Base-by-base conservation (phyloP, 2,797 vertebrate genomes). In the Zalophus californianus region DNA sequence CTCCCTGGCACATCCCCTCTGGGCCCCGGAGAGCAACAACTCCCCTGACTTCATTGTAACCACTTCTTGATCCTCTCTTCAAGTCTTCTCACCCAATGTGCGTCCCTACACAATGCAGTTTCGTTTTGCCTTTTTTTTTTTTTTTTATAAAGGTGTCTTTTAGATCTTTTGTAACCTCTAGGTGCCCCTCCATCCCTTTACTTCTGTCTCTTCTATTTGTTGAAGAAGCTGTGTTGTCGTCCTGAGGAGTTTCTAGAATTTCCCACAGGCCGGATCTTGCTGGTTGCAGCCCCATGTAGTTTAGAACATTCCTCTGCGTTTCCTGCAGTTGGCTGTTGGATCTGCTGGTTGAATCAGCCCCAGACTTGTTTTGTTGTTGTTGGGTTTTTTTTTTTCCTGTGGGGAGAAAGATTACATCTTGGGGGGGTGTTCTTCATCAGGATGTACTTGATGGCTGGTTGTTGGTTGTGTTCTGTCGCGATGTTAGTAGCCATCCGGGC, bases 171-270 rank as follows among this genome's bases (percentile, higher is more conserved):
- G 90, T 68, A 50, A 72, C 41, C 52, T 88, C 25, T 29, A 29
- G 8, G 0, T 90, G 9, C 85, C 18, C 16, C 38, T 90, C 20
- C 3, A 14, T 54, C 41, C 92, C 48, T 84, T 78, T 41, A 62
- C 68, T 84, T 86, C 14, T 20, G 58, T 86, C 0, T 78, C 56
- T 86, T 94, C 60, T 86, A 25, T 91, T 91, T 20, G 52, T 90
- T 90, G 27, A 87, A 56, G 68, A 84, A 92, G 29, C 32, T 62
- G 27, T 8, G 38, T 93, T 35, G 9, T 91, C 48, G 35, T 64
- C 56, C 79, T 29, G 18, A 75, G 79, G 23, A 18, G 56, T 72
- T 94, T 85, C 86, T 86, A 73, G 86, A 93, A 54, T 79, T 87
- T 92, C 62, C 56, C 29, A 23, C 29, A n/a, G 78, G 82, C 52